Conservation (phyloP, 2,113 vertebrate species). For the Raja brachyura region DNA sequence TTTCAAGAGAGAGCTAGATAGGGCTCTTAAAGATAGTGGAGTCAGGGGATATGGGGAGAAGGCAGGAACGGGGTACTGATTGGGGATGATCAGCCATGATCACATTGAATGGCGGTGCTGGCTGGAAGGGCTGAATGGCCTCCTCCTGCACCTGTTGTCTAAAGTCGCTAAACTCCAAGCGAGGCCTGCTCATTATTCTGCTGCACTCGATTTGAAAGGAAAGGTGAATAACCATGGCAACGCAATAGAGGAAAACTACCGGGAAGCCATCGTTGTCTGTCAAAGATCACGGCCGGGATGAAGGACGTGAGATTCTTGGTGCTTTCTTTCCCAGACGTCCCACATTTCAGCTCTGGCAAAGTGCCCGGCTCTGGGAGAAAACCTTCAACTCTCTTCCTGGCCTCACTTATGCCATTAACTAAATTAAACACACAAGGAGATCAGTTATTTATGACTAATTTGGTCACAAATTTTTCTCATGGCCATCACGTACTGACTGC, state of each 20-base stretch:
- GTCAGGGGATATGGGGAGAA: too few relatives aligned
- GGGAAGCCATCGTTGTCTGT: slow-evolving; percentile 13
- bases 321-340: slow-evolving; percentile 2
- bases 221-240: background rate
- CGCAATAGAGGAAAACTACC: background rate
- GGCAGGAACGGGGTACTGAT: too few relatives aligned
- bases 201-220: background rate
- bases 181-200: background rate
- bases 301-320: background rate
- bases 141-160: too few relatives aligned
- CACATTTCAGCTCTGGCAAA: slow-evolving; percentile 9
- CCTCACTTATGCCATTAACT: slow-evolving; percentile 22
- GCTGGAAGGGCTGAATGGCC: too few relatives aligned
- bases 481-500: background rate
- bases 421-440: slow-evolving; percentile 36
- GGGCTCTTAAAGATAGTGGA: too few relatives aligned
- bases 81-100: too few relatives aligned
- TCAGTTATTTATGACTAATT: slow-evolving; percentile 26
- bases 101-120: too few relatives aligned
- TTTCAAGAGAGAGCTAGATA: too few relatives aligned
- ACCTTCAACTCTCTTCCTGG: slow-evolving; percentile 10
- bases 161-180: too few relatives aligned
- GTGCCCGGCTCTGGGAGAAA: background rate
- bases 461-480: slow-evolving; percentile 38
- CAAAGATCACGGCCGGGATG: background rate